Evolutionary conservation across 1,140 invertebrate genomes (phyloP).

Genomic region (Pogonognathellus flavescens): DNA sequence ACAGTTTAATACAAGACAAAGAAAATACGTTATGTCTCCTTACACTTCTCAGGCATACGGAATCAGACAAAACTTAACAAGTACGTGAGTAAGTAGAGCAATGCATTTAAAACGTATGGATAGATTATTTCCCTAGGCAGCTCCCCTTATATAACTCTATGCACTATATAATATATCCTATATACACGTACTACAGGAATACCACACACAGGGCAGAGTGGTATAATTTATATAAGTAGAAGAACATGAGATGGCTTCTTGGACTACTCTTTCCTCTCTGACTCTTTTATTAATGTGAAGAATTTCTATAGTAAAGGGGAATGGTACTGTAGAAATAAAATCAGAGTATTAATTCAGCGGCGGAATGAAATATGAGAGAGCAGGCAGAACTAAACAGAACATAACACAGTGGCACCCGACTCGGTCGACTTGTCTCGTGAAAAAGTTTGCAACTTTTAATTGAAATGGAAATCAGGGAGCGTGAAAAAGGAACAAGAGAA

Average conservation of each 20-base stretch:
- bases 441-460: slow-evolving; percentile 60
- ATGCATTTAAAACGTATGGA: too few species aligned
- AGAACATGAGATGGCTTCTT: neutral
- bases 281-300: neutral
- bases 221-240: neutral
- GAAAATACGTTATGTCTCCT: too few species aligned
- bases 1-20: too few species aligned
- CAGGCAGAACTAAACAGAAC: neutral
- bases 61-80: too few species aligned
- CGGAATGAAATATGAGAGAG: slow-evolving; percentile 41
- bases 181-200: too few species aligned
- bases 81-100: too few species aligned
- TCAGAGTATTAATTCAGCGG: slow-evolving; percentile 23
- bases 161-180: too few species aligned
- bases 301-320: neutral
- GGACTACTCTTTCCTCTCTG: neutral
- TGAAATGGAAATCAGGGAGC: slow-evolving; percentile 58
- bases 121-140: neutral
- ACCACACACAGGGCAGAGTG: neutral
- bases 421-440: slow-evolving; percentile 43
- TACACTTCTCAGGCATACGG: too few species aligned
- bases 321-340: neutral
- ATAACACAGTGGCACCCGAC: slow-evolving; percentile 36
- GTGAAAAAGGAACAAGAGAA: slow-evolving; percentile 54
- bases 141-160: neutral